Base-by-base conservation (phyloP, 2,888 invertebrate species). In the Xiphydria camelus region DNA sequence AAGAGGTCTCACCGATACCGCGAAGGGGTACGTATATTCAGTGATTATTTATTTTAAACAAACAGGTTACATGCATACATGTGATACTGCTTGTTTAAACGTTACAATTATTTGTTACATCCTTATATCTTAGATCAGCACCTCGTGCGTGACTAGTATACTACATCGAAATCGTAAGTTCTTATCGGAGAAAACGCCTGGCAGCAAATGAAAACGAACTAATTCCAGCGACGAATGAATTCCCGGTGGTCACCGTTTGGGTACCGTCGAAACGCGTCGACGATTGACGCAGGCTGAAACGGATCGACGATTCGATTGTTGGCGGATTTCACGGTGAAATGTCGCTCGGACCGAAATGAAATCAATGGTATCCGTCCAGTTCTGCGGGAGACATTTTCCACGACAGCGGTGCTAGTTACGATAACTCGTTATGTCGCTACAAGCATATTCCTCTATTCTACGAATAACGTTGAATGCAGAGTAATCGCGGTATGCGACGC, bases 1-100 rank as follows among this genome's bases (percentile, higher is more conserved):
- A n/a, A n/a, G n/a, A n/a, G n/a, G n/a, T n/a, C n/a, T n/a, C n/a
- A n/a, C n/a, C n/a, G n/a, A n/a, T n/a, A n/a, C n/a, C n/a, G n/a
- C n/a, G n/a, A n/a, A n/a, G n/a, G n/a, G n/a, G n/a, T n/a, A n/a
- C n/a, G n/a, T 12, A 29, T 15, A 21, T 61, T 62, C 56, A 58
- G 53, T 58, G 58, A 58, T 57, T 66, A 59, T 68, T 68, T 67
- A 68, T 68, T 68, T 68, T 59, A 65, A 68, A 67, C 61, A 63
- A 68, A 69, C 59, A 64, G 65, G 55, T 58, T 68, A 64, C 61
- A 64, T 64, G 55, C 53, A 58, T n/a, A n/a, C n/a, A n/a, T n/a
- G n/a, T 44, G 58, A 47, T 55, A 54, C 54, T 57, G 63, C 55
- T 60, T 61, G 53, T 59, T 58, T 57, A 55, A 62, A 61, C 54